Evolutionary conservation across 2,888 invertebrate genomes (phyloP), one percentile per base, ranked within the genome.

Genomic region (Drosophila stalkeri): DNA sequence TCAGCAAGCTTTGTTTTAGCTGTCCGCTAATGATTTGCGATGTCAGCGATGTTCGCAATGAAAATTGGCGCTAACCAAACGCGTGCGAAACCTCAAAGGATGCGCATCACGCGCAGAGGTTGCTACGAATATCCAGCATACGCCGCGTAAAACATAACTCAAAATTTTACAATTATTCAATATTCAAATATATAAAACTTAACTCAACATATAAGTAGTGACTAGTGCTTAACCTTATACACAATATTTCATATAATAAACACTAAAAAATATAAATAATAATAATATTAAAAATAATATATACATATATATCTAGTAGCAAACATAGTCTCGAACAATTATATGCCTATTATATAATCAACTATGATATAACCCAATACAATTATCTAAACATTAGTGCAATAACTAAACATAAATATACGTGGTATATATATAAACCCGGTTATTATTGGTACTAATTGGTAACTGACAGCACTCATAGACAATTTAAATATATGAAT

Each of bases 11-110:
- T 76, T 82, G 83, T 76, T 82, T 82, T 64, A 82, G 78, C 83
- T 81, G 86, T 74, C 81, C 86, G 76, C 81, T 82, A 86, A 84
- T 82, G 80, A 88, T 77, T 82, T 75, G 49, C 49, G 33, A 51
- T 31, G 82, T 77, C 74, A 62, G 76, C 77, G 56, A 62, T 65
- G 71, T 68, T 74, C 73, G 66, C 51, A 59, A 41, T 37, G 65
- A 44, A 71, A 68, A 66, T 82, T 78, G 75, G 72, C 70, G 72
- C 57, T 46, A 61, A 75, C 65, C 88, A 88, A 72, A 86, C 70
- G 86, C 76, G 78, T 78, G 72, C 69, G 80, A 72, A 82, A 73
- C 78, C 75, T 82, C 89, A 82, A 88, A 75, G 88, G 77, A 80
- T 78, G 78, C 80, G 77, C 86, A 86, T 84, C 83, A 64, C 27